Evolutionary conservation across 2,113 vertebrate species (phyloP).

Genomic region (Malurus alboscapulatus): DNA sequence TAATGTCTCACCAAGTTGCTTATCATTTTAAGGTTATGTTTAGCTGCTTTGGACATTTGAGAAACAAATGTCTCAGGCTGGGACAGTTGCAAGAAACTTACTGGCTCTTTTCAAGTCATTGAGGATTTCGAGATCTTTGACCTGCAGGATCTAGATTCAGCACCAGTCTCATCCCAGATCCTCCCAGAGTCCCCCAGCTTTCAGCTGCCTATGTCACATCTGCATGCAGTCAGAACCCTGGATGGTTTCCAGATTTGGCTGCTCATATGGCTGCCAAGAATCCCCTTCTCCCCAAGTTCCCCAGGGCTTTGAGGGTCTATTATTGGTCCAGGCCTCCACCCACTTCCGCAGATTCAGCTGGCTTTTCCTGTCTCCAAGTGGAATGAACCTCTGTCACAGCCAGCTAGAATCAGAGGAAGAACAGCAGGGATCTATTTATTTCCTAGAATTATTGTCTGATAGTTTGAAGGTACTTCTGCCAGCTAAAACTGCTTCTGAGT

Average conservation of each 20-base stretch:
- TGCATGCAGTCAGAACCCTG: not conserved
- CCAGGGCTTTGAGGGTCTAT: slow-evolving; percentile 21
- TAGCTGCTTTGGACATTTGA: not conserved
- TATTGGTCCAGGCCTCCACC: slow-evolving; percentile 48
- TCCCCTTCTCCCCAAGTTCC: not conserved
- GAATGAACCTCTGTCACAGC: slow-evolving; percentile 1
- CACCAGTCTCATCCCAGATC: not conserved
- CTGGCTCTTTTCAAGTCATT: not conserved
- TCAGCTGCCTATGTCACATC: not conserved
- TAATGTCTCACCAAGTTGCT: not conserved
- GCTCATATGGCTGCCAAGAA: not conserved
- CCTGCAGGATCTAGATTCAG: not conserved
- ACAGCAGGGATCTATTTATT: slow-evolving; percentile 43
- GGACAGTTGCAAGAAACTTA: not conserved
- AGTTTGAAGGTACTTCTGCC: slow-evolving; percentile 20
- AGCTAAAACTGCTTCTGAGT: not conserved
- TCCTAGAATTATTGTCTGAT: slow-evolving; percentile 54
- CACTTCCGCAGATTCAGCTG: slow-evolving; percentile 48
- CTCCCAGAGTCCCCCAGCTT: not conserved
- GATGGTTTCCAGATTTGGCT: not conserved
- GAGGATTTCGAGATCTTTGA: not conserved
- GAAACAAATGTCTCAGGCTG: not conserved
- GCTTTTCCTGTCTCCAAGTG: not conserved
- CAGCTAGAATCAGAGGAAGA: slow-evolving; percentile 58
- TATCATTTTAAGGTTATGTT: not conserved